Evolutionary conservation across 1,140 invertebrate genomes (phyloP).

Genomic region (Vanessa atalanta): DNA sequence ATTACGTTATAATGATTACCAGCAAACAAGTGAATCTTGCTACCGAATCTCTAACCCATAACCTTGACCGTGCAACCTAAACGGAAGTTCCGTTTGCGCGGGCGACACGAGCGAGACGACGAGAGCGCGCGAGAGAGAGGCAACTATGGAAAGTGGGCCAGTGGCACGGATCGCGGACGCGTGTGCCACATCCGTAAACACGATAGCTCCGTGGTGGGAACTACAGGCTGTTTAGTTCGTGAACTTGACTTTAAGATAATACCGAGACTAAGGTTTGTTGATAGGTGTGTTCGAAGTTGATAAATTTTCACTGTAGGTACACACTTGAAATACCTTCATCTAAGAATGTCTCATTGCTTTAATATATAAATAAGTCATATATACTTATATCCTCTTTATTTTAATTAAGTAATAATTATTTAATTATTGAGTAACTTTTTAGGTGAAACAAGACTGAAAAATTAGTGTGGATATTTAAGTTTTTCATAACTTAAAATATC

Average conservation of each 20-base stretch:
- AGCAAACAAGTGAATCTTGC: slow-evolving; percentile 9
- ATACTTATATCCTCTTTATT: no score
- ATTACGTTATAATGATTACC: background rate
- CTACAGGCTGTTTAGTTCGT: background rate
- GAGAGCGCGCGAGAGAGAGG: slow-evolving; percentile 25
- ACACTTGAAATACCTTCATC: no score
- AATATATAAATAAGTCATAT: no score
- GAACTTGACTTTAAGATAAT: slow-evolving; percentile 9
- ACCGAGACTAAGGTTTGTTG: background rate
- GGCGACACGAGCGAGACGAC: slow-evolving; percentile 32
- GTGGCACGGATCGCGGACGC: slow-evolving; percentile 38
- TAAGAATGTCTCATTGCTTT: no score
- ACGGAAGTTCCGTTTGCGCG: slow-evolving; percentile 50
- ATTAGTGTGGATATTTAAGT: no score
- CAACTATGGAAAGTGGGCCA: slow-evolving; percentile 51
- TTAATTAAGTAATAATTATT: no score
- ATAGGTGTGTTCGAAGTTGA: background rate
- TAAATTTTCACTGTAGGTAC: background rate
- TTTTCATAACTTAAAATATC: no score
- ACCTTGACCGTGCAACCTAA: slow-evolving; percentile 63
- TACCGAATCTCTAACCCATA: slow-evolving; percentile 37
- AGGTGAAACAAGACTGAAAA: no score
- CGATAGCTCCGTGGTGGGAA: slow-evolving; percentile 1
- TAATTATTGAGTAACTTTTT: no score
- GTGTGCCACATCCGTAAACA: slow-evolving; percentile 62